phyloP scores from a whole-genome alignment of 2,797 vertebrate genomes.

The Adrianichthys oophorus region DNA sequence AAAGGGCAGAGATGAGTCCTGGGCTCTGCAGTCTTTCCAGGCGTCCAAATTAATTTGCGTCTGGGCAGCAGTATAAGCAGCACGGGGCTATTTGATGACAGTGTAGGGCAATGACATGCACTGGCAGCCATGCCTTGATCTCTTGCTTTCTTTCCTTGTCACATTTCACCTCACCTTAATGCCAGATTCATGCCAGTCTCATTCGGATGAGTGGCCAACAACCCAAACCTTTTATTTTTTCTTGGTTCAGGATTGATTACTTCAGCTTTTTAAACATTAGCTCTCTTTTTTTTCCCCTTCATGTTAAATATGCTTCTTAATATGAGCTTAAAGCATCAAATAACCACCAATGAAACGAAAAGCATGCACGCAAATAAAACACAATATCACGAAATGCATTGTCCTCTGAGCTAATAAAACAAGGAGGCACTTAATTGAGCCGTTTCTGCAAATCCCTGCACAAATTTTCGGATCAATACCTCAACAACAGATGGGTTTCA shows the following conservation, averaged over 20 bases:
- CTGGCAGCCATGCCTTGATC: slow-evolving; percentile 73
- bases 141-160: slow-evolving; percentile 70
- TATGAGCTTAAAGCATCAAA: slow-evolving; percentile 38
- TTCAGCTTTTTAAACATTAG: not conserved
- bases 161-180: slow-evolving; percentile 60
- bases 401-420: slow-evolving; percentile 43
- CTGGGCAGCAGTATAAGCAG: slow-evolving; percentile 70
- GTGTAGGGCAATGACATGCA: slow-evolving; percentile 75
- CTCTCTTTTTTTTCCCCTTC: slow-evolving; percentile 7
- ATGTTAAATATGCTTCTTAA: slow-evolving; percentile 43
- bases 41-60: slow-evolving; percentile 80
- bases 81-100: slow-evolving; percentile 71
- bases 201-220: slow-evolving; percentile 60
- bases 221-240: slow-evolving; percentile 28
- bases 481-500: slow-evolving; percentile 66
- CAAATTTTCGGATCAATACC: slow-evolving; percentile 69
- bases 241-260: slow-evolving; percentile 23
- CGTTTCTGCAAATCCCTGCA: slow-evolving; percentile 55
- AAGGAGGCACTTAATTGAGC: slow-evolving; percentile 33
- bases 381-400: slow-evolving; percentile 32
- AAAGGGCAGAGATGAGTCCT: slow-evolving; percentile 72
- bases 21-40: slow-evolving; percentile 66
- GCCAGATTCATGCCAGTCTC: slow-evolving; percentile 59
- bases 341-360: slow-evolving; percentile 8
- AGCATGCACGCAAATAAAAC: not conserved